phyloP scores from a whole-genome alignment of 2,888 invertebrate genomes.

The Nomada ferruginata region DNA sequence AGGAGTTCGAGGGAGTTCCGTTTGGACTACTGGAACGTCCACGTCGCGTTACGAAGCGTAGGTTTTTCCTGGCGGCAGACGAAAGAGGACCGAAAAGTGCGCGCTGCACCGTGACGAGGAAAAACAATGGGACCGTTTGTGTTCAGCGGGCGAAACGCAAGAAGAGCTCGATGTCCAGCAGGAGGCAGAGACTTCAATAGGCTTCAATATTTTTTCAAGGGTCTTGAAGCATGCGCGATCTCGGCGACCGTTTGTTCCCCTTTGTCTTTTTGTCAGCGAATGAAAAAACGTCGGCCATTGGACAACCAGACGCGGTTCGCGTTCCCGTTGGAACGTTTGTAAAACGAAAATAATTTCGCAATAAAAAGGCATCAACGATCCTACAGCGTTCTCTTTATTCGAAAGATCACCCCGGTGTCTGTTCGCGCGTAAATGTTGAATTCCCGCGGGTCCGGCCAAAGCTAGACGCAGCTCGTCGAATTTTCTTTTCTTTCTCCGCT shows the following conservation, averaged over 20 bases:
- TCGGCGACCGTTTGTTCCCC: constrained; percentile 10
- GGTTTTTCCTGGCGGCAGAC: constrained; percentile 12
- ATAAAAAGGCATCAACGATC: neutral
- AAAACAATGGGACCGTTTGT: constrained; percentile 36
- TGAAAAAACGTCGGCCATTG: neutral
- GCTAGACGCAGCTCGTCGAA: neutral
- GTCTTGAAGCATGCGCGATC: constrained; percentile 40
- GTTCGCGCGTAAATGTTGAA: constrained; percentile 25
- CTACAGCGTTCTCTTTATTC: neutral
- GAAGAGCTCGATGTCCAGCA: constrained; percentile 29
- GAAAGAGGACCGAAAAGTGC: constrained; percentile 34
- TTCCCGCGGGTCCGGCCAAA: neutral
- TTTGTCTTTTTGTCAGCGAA: neutral
- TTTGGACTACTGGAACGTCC: constrained; percentile 33
- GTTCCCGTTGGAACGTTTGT: neutral
- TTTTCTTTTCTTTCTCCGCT: constrained; percentile 22
- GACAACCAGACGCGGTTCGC: neutral
- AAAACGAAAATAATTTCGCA: constrained; percentile 12
- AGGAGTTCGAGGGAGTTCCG: constrained; percentile 55
- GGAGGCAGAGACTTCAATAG: constrained; percentile 35
- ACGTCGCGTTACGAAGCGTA: constrained; percentile 39
- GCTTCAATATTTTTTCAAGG: constrained; percentile 38
- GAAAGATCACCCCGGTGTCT: constrained; percentile 1
- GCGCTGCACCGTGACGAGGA: constrained; percentile 1
- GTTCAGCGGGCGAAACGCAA: constrained; percentile 22